Base-by-base conservation (phyloP, 1,140 invertebrate genomes). In the Scylla paramamosain region DNA sequence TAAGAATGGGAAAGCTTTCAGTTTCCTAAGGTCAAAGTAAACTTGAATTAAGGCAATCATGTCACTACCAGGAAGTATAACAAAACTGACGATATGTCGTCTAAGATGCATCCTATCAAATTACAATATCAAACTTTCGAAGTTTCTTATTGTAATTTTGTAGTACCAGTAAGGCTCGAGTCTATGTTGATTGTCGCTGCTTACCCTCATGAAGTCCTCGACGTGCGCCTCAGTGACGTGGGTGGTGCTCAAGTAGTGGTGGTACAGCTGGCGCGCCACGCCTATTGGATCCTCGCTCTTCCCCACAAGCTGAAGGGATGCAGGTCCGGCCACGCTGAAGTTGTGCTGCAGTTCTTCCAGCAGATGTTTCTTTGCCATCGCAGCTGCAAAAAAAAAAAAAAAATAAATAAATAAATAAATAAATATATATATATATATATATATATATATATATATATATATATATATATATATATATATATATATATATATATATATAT, bases 401-500 rank as follows among this genome's bases (percentile, higher is more conserved):
- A 39, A 39, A 6, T 39, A 39, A 1, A 39, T 39, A 39, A 39
- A 39, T 2, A 39, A 39, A 6, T 39, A 39, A 39, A 39, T 39
- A 39, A 39, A 39, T 39, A 2, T 39, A 2, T 6, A 39, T 39
- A 39, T 39, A n/a, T 59, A 59, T 59, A 59, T 59, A 86, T 39
- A 86, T 86, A 86, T 86, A 86, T 86, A 86, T 39, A 87, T 28
- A 87, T 87, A 87, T 87, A 39, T 87, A 86, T 86, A 86, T 86
- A 86, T 86, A 86, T 86, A 86, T 86, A 86, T 39, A 86, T 86
- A 39, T 39, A 86, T 86, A 86, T 86, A 86, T 86, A 86, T 86
- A 86, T 86, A 86, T 86, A 86, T 86, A 86, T 86, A 86, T 86
- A 86, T 86, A 86, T 86, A 86, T 86, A 86, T 86, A 86, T 86